Evolutionary conservation across 2,113 vertebrate species (phyloP).

Genomic region (Hirundichthys speculiger): DNA sequence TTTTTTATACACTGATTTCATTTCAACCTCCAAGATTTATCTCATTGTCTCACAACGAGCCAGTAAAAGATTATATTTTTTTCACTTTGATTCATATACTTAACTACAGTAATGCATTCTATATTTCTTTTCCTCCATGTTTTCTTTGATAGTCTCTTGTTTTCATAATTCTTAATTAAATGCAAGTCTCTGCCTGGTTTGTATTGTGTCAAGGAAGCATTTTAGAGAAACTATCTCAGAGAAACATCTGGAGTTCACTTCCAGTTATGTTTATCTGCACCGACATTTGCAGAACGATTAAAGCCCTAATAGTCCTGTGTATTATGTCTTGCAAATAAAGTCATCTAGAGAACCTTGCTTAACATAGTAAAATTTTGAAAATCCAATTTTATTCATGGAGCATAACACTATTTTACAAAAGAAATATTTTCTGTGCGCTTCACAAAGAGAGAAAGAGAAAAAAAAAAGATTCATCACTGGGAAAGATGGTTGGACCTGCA

Average conservation of each 20-base stretch:
- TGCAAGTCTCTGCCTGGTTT: slow-evolving; percentile 38
- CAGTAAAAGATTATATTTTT: too few relatives aligned
- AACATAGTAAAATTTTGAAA: slow-evolving; percentile 30
- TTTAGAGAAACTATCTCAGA: slow-evolving; percentile 1
- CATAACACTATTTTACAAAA: not conserved
- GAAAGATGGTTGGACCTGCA: not conserved
- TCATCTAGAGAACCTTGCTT: slow-evolving; percentile 17
- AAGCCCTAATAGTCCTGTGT: slow-evolving; percentile 31
- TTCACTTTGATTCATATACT: slow-evolving; percentile 36
- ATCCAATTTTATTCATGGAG: not conserved
- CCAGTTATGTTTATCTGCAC: slow-evolving; percentile 26
- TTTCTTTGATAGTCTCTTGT: slow-evolving; percentile 26
- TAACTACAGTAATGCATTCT: slow-evolving; percentile 38
- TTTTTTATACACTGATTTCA: slow-evolving; percentile 36
- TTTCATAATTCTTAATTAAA: slow-evolving; percentile 59
- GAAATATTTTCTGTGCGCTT: not conserved
- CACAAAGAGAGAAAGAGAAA: not conserved
- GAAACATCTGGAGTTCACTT: slow-evolving; percentile 18
- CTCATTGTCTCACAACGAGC: slow-evolving; percentile 19
- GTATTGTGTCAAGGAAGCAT: slow-evolving; percentile 37
- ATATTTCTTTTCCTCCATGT: slow-evolving; percentile 30
- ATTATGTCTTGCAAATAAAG: slow-evolving; percentile 18
- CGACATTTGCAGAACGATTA: slow-evolving; percentile 25
- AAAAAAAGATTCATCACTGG: not conserved
- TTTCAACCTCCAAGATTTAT: slow-evolving; percentile 42